Evolutionary conservation across 1,140 invertebrate genomes (phyloP), one percentile per base, ranked within the genome.

Genomic region (Nilaparvata lugens): DNA sequence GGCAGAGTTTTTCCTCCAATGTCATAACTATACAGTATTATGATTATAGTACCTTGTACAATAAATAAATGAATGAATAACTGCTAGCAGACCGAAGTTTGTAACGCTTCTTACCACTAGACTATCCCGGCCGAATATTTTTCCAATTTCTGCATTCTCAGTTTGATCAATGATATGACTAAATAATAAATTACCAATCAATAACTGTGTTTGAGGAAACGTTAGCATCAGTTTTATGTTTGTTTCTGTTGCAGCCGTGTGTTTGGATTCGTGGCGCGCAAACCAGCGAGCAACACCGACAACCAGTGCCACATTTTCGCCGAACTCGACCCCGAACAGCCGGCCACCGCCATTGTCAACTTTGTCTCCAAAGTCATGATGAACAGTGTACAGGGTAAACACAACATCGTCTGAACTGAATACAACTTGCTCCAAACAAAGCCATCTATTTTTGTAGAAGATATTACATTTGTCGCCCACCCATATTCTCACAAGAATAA

Each of bases 261-360:
- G 63, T 97, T 97, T 75, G 95, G 93, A 25, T 97, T 97, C 76
- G 92, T 98, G 28, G 93, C 95, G 2, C 81, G 92, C 52, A 89
- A 93, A 73, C 84, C 82, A 55, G 83, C 82, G 24, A 78, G 85
- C 59, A 83, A 83, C 64, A 82, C 84, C 35, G 93, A 97, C 74
- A 98, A 98, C 76, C 88, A 94, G 73, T 97, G 95, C 75, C 95
- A 97, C 79, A 81, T 98, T 45, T 97, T 98, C 75, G 93, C 93
- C 14, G 95, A 98, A 74, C 77, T 96, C 28, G 93, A 97, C 70
- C 88, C 91, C 9, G 92, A 94, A 69, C 95, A 98, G 70, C 95
- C 95, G 2, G 94, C 94, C 9, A 88, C 87, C 35, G 94, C 94
- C 35, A 97, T 98, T 70, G 92, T 95, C 57, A 95, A 95, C 74